Base-by-base conservation (phyloP, 2,797 vertebrate genomes). In the Mionectes olivaceus region DNA sequence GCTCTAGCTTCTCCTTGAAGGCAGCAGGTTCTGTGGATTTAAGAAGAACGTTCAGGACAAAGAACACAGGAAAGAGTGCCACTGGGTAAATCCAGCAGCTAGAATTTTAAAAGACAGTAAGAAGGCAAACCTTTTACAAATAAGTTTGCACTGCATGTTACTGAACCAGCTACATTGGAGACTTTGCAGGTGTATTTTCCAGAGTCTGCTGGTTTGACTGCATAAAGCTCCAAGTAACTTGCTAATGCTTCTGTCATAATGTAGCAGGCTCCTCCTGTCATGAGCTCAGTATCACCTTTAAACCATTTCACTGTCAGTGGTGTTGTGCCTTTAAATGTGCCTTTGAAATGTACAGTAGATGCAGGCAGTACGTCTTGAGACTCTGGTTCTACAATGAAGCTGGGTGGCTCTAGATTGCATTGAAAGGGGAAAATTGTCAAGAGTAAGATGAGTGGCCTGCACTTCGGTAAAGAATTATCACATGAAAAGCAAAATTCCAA, bases 51-150 rank as follows among this genome's bases (percentile, higher is more conserved):
- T 95, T 97, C 91, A 97, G 93, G 67, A 86, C 14, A 95, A 81
- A 97, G 91, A 87, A 94, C 82, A 71, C 65, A 50, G 41, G 35
- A 91, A 84, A 91, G 90, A 94, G 53, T 75, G 75, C 73, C 25
- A 50, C 89, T 82, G 83, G 55, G 23, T 85, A 70, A 74, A 67
- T 28, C 79, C 89, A 96, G 96, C 83, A 93, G 87, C 78, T 64
- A n/a, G 39, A 89, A 90, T 78, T 96, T 74, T 71, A 71, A 67
- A 87, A 89, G 92, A 96, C 80, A 97, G 96, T 95, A 84, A 93
- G 70, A 82, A 93, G 0, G 98, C 99, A 98, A 97, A 98, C 99
- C 99, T 99, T 99, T 99, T 9, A 99, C 99, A 98, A 99, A 99
- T 78, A 99, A 98, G 85, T 98, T 98, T 88, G 98, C 96, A 47